Base-by-base conservation (phyloP, 2,888 invertebrate genomes). In the Yponomeuta evonymella region DNA sequence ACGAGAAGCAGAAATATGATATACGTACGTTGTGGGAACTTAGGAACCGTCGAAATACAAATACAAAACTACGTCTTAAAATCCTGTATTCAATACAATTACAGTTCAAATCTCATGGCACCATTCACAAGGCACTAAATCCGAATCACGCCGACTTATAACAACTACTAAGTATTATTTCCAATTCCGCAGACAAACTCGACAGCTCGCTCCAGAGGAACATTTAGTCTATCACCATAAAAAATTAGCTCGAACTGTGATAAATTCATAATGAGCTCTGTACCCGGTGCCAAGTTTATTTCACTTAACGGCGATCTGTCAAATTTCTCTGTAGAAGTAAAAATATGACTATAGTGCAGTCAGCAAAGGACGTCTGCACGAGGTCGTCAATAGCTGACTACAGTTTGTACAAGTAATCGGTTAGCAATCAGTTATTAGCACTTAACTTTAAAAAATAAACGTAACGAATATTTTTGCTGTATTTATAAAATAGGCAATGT, bases 71-170 rank as follows among this genome's bases (percentile, higher is more conserved):
- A 8, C 9, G 43, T 58, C 12, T 58, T 58, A 58, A 75, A 78
- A 76, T 83, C 83, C 79, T 85, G 79, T 82, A 82, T 85, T 85
- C 76, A 86, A 85, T 85, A 80, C 74, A 78, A 76, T 76, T 77
- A 58, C 74, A 76, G 4, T 76, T 79, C 80, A 85, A 85, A 84
- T 82, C 81, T 80, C 84, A 90, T 90, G 90, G 90, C 90, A 90
- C 89, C 89, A 79, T 62, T 78, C 74, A 73, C 77, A 89, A 89
- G 89, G 89, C 89, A 89, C 90, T 36, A 78, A 81, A 58, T 58
- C 77, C 79, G 78, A 78, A 81, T 81, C 83, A 81, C 79, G 79
- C 78, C 76, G 74, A 82, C 79, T 79, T 70, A 75, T 67, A 68
- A 62, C 73, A 76, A 73, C 71, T 43, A 43, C 43, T 43, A 43